Evolutionary conservation across 2,888 invertebrate species (phyloP), one percentile per base, ranked within the genome.

Genomic region (Trachelus tabidus): DNA sequence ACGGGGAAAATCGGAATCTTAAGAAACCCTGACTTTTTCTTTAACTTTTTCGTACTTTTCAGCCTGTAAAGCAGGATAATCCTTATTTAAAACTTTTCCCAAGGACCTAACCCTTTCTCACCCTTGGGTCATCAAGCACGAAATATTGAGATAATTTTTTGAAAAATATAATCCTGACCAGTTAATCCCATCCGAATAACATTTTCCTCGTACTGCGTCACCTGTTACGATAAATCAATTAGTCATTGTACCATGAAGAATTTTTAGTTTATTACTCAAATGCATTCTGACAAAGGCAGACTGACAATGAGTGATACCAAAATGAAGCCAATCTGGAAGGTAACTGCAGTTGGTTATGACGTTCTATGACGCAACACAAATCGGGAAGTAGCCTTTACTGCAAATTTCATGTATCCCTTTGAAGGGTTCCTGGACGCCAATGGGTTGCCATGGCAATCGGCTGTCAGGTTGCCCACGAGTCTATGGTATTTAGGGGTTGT

Each of bases 371-470:
- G 23, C 56, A 40, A 56, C 56, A 56, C 23, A 23, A 56, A 56
- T 23, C 2, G 4, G 23, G 23, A 56, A 56, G 56, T 1, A 9
- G 31, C 71, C 31, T 71, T 9, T 71, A 71, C 71, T 34, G 31
- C 71, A 34, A 34, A 35, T 15, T 78, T 76, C 78, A 75, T 73
- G 75, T 81, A 80, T 82, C 80, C 77, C 82, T 83, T 81, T 82
- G 80, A 83, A 78, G 77, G 75, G 78, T 74, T 79, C 68, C 73
- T 77, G 12, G 23, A 9, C 23, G 15, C 23, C 23, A 2, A 56
- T 23, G 23, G 23, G 82, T 85, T 84, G 81, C 83, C 81, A 83
- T 83, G 83, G 80, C 79, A 83, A 82, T 84, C 76, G 78, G 75
- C 79, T 56, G 56, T 56, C 56, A 56, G 56, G 23, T 56, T 56